Evolutionary conservation across 2,113 vertebrate species (phyloP).

Genomic region (Onychostoma macrolepis): DNA sequence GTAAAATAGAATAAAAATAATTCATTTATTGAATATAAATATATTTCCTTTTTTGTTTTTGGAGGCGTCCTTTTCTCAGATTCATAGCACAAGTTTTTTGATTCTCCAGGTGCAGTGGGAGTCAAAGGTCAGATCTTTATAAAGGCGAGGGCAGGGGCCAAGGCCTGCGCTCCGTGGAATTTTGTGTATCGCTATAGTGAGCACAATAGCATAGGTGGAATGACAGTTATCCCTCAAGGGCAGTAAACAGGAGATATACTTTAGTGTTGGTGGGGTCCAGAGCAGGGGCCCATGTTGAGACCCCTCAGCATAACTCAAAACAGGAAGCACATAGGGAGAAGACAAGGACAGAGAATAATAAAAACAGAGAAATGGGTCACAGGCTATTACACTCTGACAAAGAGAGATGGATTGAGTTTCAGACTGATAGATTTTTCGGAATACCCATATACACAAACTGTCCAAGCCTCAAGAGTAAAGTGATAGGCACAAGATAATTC

Average conservation of each 20-base stretch:
- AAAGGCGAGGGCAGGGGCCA: slow-evolving; percentile 61
- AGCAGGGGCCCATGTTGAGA: slow-evolving; percentile 51
- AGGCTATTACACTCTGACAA: slow-evolving; percentile 63
- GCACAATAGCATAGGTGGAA: slow-evolving; percentile 66
- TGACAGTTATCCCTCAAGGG: slow-evolving; percentile 74
- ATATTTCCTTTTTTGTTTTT: not conserved
- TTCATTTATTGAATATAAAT: not conserved
- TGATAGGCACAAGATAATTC: not conserved
- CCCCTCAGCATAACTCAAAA: slow-evolving; percentile 68
- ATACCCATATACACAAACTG: slow-evolving; percentile 29
- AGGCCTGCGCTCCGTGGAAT: slow-evolving; percentile 69
- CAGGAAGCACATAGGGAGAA: slow-evolving; percentile 71
- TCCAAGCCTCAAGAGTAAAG: not conserved
- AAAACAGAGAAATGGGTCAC: slow-evolving; percentile 67
- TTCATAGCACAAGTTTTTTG: slow-evolving; percentile 9
- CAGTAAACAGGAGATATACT: slow-evolving; percentile 72
- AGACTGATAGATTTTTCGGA: slow-evolving; percentile 12
- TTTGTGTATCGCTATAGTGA: slow-evolving; percentile 68
- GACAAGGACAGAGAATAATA: slow-evolving; percentile 63
- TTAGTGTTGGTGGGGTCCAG: slow-evolving; percentile 24
- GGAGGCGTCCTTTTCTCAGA: not conserved
- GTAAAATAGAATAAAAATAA: not conserved
- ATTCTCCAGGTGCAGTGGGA: slow-evolving; percentile 69
- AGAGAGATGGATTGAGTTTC: slow-evolving; percentile 46
- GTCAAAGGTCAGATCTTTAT: slow-evolving; percentile 69